These are phyloP conservation scores for Notechis scutatus DNA, from an alignment of 2,113 vertebrate species.

Conservation along the genomic window DNA sequence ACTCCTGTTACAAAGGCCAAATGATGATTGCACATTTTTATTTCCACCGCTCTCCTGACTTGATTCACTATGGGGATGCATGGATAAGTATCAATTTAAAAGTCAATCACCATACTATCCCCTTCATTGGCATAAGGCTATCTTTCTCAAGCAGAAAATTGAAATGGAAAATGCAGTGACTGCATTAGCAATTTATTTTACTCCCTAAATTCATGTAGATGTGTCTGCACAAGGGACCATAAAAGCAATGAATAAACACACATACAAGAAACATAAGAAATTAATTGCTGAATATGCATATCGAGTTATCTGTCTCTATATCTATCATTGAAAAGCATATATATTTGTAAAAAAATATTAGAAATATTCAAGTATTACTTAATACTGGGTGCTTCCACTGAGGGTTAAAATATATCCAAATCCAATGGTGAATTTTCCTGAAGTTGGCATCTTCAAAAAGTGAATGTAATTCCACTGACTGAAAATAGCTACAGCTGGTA, in stretches of 20 bases:
- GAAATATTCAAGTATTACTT: neutral
- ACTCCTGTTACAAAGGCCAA: neutral
- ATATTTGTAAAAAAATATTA: neutral
- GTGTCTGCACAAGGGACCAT: neutral
- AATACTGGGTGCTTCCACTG: neutral
- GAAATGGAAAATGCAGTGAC: constrained; percentile 15
- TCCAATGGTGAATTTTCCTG: neutral
- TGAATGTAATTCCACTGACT: neutral
- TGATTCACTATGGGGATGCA: too few species aligned
- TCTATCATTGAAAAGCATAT: neutral
- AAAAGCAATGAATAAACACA: neutral
- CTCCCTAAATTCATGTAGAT: constrained; percentile 17
- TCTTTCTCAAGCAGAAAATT: constrained; percentile 22
- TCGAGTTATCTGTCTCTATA: neutral
- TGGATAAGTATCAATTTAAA: neutral
- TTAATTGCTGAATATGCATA: neutral
- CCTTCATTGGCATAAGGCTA: constrained; percentile 23
- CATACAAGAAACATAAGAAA: constrained; percentile 3
- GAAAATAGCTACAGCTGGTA: neutral
- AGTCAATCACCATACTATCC: neutral
- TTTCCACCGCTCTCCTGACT: neutral
- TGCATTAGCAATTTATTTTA: constrained; percentile 23
- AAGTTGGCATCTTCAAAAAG: neutral
- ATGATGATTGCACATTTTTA: neutral
- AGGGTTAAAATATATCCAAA: neutral